Conservation (phyloP, 2,797 vertebrate species). For the Argentina silus region DNA sequence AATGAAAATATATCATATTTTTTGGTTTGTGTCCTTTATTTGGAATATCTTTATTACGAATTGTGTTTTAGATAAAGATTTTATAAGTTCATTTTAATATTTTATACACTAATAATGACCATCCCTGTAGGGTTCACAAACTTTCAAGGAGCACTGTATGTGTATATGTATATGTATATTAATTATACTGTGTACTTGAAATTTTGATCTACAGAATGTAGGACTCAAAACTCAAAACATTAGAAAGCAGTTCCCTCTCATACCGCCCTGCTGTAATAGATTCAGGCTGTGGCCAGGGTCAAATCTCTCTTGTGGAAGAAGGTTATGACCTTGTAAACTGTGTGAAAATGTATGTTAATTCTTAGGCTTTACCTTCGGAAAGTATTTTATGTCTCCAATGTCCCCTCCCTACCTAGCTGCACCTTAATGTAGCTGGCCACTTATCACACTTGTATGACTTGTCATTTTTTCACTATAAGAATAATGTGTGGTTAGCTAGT, state of each 20-base stretch:
- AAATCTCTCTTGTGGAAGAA: constrained; percentile 51
- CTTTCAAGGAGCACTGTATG: no score
- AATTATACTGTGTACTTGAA: no score
- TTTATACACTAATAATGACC: no score
- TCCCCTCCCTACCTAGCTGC: constrained; percentile 20
- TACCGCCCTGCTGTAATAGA: constrained; percentile 39
- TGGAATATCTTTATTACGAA: no score
- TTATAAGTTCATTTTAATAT: no score
- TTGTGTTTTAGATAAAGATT: no score
- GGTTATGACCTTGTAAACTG: constrained; percentile 67
- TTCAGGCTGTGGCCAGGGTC: constrained; percentile 61
- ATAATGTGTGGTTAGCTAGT: background rate
- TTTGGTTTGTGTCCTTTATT: no score
- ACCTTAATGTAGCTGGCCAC: constrained; percentile 9
- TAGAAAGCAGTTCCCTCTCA: constrained; percentile 14
- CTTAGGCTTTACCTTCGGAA: constrained; percentile 37
- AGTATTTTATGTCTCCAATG: constrained; percentile 47
- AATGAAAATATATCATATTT: no score
- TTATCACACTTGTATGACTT: constrained; percentile 31
- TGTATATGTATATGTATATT: background rate
- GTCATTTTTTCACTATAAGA: constrained; percentile 1
- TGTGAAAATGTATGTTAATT: constrained; percentile 62
- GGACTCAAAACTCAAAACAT: no score
- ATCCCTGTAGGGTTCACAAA: no score
- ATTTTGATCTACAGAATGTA: no score